Evolutionary conservation across 2,888 invertebrate species (phyloP).

Genomic region (Miltochrista miniata): DNA sequence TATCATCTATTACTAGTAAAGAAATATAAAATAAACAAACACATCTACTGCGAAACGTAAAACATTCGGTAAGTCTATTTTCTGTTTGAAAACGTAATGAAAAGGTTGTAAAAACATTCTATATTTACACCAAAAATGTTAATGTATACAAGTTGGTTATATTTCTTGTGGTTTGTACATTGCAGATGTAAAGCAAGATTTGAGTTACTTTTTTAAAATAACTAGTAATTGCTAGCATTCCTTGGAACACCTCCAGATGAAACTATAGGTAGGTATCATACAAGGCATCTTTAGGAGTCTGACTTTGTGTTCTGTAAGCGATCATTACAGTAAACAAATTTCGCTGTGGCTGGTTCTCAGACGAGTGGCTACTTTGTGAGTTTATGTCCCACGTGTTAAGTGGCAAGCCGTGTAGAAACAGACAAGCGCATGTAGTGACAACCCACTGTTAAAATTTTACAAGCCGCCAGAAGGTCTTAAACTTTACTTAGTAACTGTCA

Average conservation of each 20-base stretch:
- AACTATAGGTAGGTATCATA: too few species aligned
- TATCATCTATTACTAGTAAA: not conserved
- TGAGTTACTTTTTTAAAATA: not conserved
- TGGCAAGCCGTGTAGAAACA: too few species aligned
- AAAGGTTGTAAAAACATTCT: constrained; percentile 18
- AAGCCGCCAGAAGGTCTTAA: too few species aligned
- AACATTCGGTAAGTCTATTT: constrained; percentile 20
- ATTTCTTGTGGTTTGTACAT: not conserved
- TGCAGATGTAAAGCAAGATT: not conserved
- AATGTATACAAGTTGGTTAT: constrained; percentile 8
- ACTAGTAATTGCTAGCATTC: not conserved
- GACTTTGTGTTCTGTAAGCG: too few species aligned
- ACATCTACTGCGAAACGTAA: constrained; percentile 15
- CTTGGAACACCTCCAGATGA: not conserved
- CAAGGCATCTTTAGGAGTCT: too few species aligned
- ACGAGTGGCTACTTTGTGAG: too few species aligned
- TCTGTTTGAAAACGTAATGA: constrained; percentile 10
- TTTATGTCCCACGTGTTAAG: too few species aligned
- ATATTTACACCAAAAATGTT: constrained; percentile 15
- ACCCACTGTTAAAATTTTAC: too few species aligned
- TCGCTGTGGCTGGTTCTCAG: too few species aligned
- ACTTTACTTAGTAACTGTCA: too few species aligned
- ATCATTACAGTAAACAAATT: too few species aligned
- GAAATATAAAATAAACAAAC: constrained; percentile 8
- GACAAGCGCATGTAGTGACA: too few species aligned